Percentiles rank a stretch among this genome's conserved stretches.
phyloP scores from a whole-genome alignment of 2,113 vertebrate species.

The Carassius gibelio region DNA sequence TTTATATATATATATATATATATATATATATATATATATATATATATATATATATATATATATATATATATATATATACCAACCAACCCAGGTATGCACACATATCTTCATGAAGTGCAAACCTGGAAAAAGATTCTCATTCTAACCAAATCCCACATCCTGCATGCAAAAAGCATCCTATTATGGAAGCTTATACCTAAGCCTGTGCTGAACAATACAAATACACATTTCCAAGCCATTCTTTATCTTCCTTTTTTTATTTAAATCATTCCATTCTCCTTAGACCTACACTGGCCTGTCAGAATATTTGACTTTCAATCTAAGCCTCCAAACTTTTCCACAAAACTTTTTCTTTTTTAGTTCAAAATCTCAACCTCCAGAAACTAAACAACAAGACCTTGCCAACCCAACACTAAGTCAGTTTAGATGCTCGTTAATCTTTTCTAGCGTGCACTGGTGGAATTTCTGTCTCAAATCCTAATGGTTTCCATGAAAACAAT shows the following conservation, averaged over 20 bases:
- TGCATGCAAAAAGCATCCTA: not conserved
- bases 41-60: too few relatives aligned
- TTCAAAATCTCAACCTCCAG: not conserved
- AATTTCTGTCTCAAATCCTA: not conserved
- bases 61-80: too few relatives aligned
- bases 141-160: not conserved
- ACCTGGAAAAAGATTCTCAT: not conserved
- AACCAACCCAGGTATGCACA: not conserved
- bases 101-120: not conserved
- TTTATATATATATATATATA: not conserved
- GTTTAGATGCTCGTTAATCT: not conserved
- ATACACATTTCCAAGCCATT: not conserved
- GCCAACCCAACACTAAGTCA: not conserved
- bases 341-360: not conserved
- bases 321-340: not conserved
- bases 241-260: not conserved
- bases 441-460: not conserved
- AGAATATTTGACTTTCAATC: not conserved
- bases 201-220: constrained; percentile 1
- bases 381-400: not conserved
- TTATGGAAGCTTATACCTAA: constrained; percentile 1
- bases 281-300: not conserved
- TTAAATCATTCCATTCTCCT: not conserved
- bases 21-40: not conserved
- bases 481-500: not conserved